phyloP scores from a whole-genome alignment of 1,140 invertebrate genomes.

The Pseudomyrmex sp. region DNA sequence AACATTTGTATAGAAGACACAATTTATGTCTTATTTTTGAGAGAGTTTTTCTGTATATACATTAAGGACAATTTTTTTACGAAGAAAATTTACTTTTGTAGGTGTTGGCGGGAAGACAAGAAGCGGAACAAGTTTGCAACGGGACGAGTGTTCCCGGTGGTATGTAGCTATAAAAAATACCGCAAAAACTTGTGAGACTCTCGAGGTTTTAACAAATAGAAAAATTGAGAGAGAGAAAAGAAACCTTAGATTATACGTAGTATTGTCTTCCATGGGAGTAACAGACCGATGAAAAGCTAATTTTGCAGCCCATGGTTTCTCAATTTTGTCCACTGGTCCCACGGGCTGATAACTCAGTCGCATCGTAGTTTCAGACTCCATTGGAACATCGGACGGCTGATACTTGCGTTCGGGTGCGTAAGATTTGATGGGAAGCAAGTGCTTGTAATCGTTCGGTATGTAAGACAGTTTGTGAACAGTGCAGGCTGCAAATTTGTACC shows the following conservation, averaged over 20 bases:
- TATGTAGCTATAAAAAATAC: conserved; percentile 67
- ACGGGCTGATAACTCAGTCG: conserved; percentile 81
- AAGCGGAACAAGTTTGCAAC: conserved; percentile 46
- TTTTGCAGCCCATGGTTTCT: conserved; percentile 73
- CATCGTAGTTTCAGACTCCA: conserved; percentile 85
- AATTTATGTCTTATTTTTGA: no score
- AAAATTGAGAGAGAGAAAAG: neutral
- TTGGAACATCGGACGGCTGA: conserved; percentile 83
- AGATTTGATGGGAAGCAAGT: conserved; percentile 69
- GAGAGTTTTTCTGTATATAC: neutral
- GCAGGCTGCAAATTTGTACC: conserved; percentile 68
- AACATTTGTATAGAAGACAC: neutral
- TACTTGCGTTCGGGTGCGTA: conserved; percentile 78
- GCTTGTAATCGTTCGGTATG: conserved; percentile 71
- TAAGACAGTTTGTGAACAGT: conserved; percentile 82
- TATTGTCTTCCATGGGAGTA: conserved; percentile 77
- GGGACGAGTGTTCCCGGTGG: conserved; percentile 74
- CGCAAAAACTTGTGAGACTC: conserved; percentile 7
- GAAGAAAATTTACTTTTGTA: conserved; percentile 58
- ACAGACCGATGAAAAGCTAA: conserved; percentile 70
- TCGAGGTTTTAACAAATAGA: neutral
- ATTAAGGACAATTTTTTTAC: conserved; percentile 14
- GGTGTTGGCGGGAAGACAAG: conserved; percentile 42
- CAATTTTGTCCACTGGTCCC: conserved; percentile 53
- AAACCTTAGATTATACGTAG: conserved; percentile 80